Evolutionary conservation across 2,888 invertebrate species (phyloP).

Genomic region (Xestia sexstrigata): DNA sequence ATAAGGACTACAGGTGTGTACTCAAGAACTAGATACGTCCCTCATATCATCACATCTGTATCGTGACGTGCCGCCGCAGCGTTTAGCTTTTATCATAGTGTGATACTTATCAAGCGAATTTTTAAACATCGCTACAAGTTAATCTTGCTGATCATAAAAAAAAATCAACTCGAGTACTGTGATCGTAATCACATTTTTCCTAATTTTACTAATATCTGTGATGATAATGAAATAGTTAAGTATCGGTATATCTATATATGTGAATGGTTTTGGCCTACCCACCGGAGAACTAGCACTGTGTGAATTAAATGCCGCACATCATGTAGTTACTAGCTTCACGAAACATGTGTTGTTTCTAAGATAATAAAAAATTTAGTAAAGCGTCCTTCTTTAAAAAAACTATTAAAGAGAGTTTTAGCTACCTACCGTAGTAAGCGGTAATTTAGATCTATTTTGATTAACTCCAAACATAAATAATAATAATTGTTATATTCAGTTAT

Average conservation of each 20-base stretch:
- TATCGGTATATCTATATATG: constrained; percentile 76
- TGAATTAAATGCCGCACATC: constrained; percentile 65
- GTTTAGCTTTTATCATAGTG: constrained; percentile 74
- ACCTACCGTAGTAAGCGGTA: constrained; percentile 51
- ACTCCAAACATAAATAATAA: constrained; percentile 32
- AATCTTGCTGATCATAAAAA: constrained; percentile 76
- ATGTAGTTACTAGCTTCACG: constrained; percentile 70
- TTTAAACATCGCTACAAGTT: constrained; percentile 73
- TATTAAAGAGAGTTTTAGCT: constrained; percentile 37
- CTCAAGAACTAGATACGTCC: constrained; percentile 86
- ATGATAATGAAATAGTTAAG: constrained; percentile 85
- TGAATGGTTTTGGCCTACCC: constrained; percentile 83
- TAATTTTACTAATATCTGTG: constrained; percentile 88
- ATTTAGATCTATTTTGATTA: constrained; percentile 43
- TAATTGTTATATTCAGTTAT: constrained; percentile 55
- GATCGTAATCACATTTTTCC: constrained; percentile 83
- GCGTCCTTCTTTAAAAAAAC: constrained; percentile 57
- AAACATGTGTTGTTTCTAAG: constrained; percentile 66
- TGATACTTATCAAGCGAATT: constrained; percentile 69
- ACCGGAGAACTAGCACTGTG: constrained; percentile 77
- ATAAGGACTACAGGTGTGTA: constrained; percentile 91
- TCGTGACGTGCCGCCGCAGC: constrained; percentile 67
- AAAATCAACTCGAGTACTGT: constrained; percentile 76
- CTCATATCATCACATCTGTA: constrained; percentile 66
- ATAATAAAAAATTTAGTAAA: constrained; percentile 31